Conservation (phyloP, 2,888 invertebrate genomes). For the Eilema caniola region DNA sequence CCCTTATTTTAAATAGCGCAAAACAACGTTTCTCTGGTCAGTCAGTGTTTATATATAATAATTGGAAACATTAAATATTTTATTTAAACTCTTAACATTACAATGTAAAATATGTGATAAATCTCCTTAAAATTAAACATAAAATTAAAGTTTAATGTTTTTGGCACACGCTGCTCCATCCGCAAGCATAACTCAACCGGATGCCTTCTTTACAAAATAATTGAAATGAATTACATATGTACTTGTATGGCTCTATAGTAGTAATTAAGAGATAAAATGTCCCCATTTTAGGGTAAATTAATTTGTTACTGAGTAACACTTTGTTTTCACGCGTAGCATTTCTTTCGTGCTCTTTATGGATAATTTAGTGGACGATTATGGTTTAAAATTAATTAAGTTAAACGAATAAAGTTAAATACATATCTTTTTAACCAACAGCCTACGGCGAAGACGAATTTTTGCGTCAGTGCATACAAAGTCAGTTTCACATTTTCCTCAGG, state of each 20-base stretch:
- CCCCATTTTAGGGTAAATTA: neutral
- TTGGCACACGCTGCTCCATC: neutral
- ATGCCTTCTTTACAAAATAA: neutral
- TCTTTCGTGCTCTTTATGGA: neutral
- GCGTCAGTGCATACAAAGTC: neutral
- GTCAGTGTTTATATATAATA: no score
- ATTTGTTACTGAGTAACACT: constrained; percentile 6
- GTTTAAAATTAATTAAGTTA: neutral
- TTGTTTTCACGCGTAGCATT: neutral
- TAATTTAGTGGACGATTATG: neutral
- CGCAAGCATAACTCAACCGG: neutral
- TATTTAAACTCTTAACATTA: no score
- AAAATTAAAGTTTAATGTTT: constrained; percentile 10
- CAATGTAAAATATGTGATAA: no score
- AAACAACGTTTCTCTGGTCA: no score
- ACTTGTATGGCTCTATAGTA: constrained; percentile 8
- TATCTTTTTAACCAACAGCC: neutral
- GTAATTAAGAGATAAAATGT: neutral
- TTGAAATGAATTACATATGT: neutral
- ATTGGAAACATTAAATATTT: no score
- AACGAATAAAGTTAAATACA: neutral
- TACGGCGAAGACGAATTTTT: neutral
- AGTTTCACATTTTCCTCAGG: neutral
- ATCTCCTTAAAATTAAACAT: no score
- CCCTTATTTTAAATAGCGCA: no score